Percentiles rank a stretch among this genome's conserved stretches.
Conservation (phyloP, 2,888 invertebrate species). For the Argyresthia goedartella region DNA sequence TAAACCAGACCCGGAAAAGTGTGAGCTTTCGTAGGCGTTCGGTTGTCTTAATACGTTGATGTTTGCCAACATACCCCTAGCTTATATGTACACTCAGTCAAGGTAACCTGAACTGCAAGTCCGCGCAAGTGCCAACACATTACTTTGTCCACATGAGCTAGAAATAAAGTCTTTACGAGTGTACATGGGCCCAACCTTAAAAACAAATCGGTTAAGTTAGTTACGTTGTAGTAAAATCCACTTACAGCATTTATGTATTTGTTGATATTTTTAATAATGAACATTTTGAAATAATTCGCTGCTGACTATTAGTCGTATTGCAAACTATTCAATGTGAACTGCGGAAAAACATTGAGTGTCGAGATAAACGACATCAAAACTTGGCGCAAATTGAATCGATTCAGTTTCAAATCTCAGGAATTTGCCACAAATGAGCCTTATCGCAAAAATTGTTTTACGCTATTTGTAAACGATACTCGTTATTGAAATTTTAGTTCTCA, state of each 20-base stretch:
- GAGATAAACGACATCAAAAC: too few species aligned
- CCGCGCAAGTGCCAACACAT: background rate
- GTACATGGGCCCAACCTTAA: background rate
- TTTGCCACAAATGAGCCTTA: background rate
- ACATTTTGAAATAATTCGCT: too few species aligned
- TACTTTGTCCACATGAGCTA: too few species aligned
- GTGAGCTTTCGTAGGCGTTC: slow-evolving; percentile 33
- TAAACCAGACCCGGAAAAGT: slow-evolving; percentile 29
- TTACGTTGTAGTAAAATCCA: background rate
- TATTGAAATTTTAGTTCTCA: background rate
- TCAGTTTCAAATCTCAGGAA: background rate
- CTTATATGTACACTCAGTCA: background rate
- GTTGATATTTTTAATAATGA: background rate
- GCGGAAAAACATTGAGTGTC: too few species aligned
- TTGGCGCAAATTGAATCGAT: background rate
- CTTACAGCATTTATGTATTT: background rate
- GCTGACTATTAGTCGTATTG: too few species aligned
- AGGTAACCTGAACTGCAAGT: background rate
- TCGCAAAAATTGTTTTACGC: background rate
- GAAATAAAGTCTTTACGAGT: background rate
- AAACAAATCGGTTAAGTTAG: background rate
- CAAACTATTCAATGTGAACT: too few species aligned
- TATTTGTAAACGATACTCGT: background rate
- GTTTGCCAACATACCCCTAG: slow-evolving; percentile 14
- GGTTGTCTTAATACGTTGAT: slow-evolving; percentile 31